Conservation (phyloP, 1,140 invertebrate species). For the Aphidius ervi region DNA sequence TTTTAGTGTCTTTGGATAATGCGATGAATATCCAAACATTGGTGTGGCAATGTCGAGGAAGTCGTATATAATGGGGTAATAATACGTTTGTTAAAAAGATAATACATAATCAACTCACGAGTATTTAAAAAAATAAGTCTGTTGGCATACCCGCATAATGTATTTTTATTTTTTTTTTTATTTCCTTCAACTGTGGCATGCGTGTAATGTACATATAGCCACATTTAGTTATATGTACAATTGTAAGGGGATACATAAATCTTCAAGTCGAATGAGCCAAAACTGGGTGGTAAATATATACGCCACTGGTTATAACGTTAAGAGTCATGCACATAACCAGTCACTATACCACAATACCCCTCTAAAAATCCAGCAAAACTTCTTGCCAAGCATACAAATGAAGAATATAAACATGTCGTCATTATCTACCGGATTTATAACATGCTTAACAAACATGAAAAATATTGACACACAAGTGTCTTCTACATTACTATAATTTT, state of each 20-base stretch:
- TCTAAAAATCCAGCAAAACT: constrained; percentile 26
- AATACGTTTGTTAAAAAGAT: constrained; percentile 20
- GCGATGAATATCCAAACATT: constrained; percentile 22
- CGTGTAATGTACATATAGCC: constrained; percentile 16
- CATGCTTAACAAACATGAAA: constrained; percentile 28
- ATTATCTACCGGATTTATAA: constrained; percentile 47
- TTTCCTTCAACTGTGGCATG: constrained; percentile 9
- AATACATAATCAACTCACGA: constrained; percentile 22
- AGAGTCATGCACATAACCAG: neutral
- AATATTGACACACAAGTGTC: constrained; percentile 12
- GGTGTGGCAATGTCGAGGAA: constrained; percentile 23
- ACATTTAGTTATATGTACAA: neutral
- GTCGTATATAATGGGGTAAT: constrained; percentile 22
- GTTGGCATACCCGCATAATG: neutral
- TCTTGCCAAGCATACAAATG: constrained; percentile 45
- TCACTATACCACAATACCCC: constrained; percentile 20
- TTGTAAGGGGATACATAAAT: constrained; percentile 35
- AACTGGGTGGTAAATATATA: constrained; percentile 11
- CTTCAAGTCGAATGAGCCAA: constrained; percentile 20
- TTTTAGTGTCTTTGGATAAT: neutral
- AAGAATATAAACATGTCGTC: constrained; percentile 50
- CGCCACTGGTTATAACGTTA: constrained; percentile 24
- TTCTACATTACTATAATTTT: neutral
- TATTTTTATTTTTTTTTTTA: neutral
- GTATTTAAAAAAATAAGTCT: constrained; percentile 21